phyloP scores from a whole-genome alignment of 2,113 vertebrate genomes.

The Cyphomyrus plagiostoma region DNA sequence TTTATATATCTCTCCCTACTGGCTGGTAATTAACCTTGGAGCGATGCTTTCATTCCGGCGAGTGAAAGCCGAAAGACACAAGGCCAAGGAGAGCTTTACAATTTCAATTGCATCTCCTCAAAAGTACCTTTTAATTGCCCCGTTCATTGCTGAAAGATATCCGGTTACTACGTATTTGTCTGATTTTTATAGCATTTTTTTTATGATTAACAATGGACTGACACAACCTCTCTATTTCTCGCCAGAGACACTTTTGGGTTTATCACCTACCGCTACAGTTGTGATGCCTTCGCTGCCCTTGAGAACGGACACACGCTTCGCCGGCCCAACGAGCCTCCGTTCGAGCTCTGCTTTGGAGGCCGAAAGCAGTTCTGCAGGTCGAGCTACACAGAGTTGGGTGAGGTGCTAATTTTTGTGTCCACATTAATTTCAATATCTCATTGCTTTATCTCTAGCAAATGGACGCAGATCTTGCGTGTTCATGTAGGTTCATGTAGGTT shows the following conservation, averaged over 20 bases:
- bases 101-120: neutral
- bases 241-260: conserved; percentile 97
- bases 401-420: conserved; percentile 37
- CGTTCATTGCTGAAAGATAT: neutral
- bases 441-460: neutral
- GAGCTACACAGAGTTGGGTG: conserved; percentile 98
- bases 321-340: conserved; percentile 83
- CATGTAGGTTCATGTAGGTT: neutral
- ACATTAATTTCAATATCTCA: neutral
- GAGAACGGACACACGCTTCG: conserved; percentile 95
- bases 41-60: conserved; percentile 8
- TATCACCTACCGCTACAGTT: conserved; percentile 98
- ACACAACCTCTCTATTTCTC: conserved; percentile 49
- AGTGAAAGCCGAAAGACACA: neutral
- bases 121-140: conserved; percentile 1
- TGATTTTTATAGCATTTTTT: neutral
- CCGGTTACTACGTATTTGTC: neutral
- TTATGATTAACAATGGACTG: conserved; percentile 21
- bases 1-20: conserved; percentile 20
- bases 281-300: conserved; percentile 95
- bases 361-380: conserved; percentile 92
- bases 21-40: conserved; percentile 24
- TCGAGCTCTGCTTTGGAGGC: conserved; percentile 95
- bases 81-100: neutral
- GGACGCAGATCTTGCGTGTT: neutral